Percentiles rank a stretch among this genome's conserved stretches.
Evolutionary conservation across 2,888 invertebrate genomes (phyloP).

Genomic region (Drosophila stalkeri): DNA sequence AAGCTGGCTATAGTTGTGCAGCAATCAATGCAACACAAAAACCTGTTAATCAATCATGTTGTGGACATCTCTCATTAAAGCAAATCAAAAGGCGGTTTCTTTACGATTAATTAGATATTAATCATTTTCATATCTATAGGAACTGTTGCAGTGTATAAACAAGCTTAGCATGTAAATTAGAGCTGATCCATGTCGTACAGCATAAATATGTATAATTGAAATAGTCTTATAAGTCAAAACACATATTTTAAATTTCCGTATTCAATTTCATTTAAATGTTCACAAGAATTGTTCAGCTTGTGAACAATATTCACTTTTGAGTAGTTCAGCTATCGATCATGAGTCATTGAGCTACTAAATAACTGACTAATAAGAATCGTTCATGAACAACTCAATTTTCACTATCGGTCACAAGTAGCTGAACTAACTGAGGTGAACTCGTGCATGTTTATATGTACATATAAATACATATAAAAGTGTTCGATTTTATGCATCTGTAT

Average conservation of each 20-base stretch:
- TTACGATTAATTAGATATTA: background rate
- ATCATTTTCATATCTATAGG: constrained; percentile 2
- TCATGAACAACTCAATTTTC: too few relatives aligned
- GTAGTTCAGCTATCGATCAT: background rate
- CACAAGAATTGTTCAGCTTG: background rate
- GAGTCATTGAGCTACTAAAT: background rate
- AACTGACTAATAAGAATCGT: background rate
- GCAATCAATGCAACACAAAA: constrained; percentile 21
- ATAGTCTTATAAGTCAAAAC: background rate
- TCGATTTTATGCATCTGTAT: background rate
- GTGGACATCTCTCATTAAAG: constrained; percentile 34
- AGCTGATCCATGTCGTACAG: background rate
- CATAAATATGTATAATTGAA: background rate
- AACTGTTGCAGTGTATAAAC: background rate
- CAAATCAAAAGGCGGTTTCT: constrained; percentile 7
- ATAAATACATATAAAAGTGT: background rate
- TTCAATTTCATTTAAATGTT: background rate
- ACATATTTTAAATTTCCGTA: background rate
- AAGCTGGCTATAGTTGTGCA: constrained; percentile 36
- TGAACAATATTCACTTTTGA: background rate
- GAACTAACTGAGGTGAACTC: background rate
- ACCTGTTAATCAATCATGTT: constrained; percentile 37
- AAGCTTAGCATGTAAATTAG: constrained; percentile 6
- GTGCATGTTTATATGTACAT: background rate
- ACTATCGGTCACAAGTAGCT: background rate